Base-by-base conservation (phyloP, 1,140 invertebrate genomes). In the Planococcus citri region DNA sequence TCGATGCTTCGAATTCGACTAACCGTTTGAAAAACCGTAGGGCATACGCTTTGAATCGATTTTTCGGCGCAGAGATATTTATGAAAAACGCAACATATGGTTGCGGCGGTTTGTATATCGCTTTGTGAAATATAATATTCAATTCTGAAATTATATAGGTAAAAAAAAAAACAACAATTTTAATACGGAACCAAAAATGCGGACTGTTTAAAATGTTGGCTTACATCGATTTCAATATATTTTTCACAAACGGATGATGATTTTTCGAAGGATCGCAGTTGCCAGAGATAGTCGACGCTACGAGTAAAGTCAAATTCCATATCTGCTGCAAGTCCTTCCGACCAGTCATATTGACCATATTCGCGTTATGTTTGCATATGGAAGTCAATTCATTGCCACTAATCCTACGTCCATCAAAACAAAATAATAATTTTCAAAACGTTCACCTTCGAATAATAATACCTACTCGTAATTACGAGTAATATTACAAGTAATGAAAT, bases 31-130 rank as follows among this genome's bases (percentile, higher is more conserved):
- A 21, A 24, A 12, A 64, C 21, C 6, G 57, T 24, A 64, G 8
- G 60, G 3, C 3, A 17, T 64, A 20, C 2, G 17, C 3, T 51
- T 51, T 51, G 41, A 20, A 20, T 9, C 17, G 41, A 20, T 51
- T 4, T 51, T 3, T 51, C 41, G 2, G 41, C 6, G 20, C 1
- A 4, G 20, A 64, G 60, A 17, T 24, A 64, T 27, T 64, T 24
- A 14, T 27, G 60, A 78, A 95, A 94, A 0, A 89, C 84, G 79
- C 94, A 96, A 69, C 88, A 88, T 27, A 97, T 76, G 87, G 97
- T 94, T 0, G 92, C 93, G 14, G 93, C 89, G 76, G 92, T 97
- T 81, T 98, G 94, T 51, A 96, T 83, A 79, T 98, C 94, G 2
- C 86, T 85, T 64, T 88, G 83, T 72, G 82, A 82, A 1, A 88